These are phyloP conservation scores for Platygyra sinensis DNA, from an alignment of 64 coral and sea anemone genomes.

Conservation along the genomic window DNA sequence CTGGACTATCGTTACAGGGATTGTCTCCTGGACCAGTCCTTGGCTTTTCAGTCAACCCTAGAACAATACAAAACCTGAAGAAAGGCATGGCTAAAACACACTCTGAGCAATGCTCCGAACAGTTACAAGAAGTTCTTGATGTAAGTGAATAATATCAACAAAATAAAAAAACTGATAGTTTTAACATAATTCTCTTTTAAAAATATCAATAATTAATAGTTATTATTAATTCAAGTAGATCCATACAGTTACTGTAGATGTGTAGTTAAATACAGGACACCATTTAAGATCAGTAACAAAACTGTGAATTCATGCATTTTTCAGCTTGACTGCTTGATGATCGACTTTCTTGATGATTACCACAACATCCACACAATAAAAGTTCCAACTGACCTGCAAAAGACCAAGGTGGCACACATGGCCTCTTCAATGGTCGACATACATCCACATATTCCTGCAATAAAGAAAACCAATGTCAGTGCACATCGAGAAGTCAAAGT, in stretches of 20 bases:
- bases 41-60: too few species aligned
- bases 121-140: conserved; percentile 37
- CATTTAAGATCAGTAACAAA: background rate
- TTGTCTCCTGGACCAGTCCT: too few species aligned
- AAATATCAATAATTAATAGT: too few species aligned
- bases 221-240: background rate
- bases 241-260: background rate
- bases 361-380: conserved; percentile 56
- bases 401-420: conserved; percentile 62
- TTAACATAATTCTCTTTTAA: too few species aligned
- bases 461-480: background rate
- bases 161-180: too few species aligned
- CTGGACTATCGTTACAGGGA: too few species aligned
- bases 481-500: background rate
- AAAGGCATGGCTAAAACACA: conserved; percentile 36
- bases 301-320: conserved; percentile 11
- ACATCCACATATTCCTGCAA: background rate
- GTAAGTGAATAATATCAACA: background rate
- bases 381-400: conserved; percentile 40
- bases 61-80: conserved; percentile 42
- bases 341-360: conserved; percentile 51
- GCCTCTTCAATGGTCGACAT: conserved; percentile 46
- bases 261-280: background rate
- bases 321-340: conserved; percentile 47
- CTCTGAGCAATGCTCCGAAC: background rate